Conservation (phyloP, 2,797 vertebrate genomes). For the Chromis chromis region DNA sequence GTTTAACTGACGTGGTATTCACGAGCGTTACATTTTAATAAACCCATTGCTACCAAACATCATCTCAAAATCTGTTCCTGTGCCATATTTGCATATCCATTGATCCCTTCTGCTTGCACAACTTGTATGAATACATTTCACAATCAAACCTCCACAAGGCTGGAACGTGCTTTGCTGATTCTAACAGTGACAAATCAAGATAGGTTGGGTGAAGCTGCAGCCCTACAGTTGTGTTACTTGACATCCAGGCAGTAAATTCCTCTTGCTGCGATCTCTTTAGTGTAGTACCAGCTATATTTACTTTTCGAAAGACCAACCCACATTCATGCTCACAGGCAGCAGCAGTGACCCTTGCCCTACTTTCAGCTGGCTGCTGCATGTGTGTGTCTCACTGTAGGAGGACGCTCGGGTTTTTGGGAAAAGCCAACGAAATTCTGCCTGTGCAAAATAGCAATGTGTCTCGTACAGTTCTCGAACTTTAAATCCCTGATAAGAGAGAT, state of each 20-base stretch:
- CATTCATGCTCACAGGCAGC: constrained; percentile 70
- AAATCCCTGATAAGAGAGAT: neutral
- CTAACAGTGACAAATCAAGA: neutral
- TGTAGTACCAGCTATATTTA: constrained; percentile 76
- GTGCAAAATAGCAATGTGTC: neutral
- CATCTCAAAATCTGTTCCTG: neutral
- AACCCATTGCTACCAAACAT: neutral
- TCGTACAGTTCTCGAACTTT: neutral
- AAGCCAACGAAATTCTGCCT: constrained; percentile 11
- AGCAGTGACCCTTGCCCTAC: constrained; percentile 82
- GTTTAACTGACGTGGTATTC: neutral
- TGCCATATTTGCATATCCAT: neutral
- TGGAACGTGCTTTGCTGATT: constrained; percentile 11
- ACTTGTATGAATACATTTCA: neutral
- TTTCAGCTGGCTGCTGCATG: constrained; percentile 61
- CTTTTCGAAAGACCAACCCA: constrained; percentile 69
- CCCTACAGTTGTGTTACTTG: neutral
- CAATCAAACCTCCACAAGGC: constrained; percentile 10
- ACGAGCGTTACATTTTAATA: constrained; percentile 1
- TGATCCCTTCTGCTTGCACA: constrained; percentile 15
- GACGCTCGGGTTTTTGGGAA: constrained; percentile 32
- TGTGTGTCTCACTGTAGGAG: constrained; percentile 24
- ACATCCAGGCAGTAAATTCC: constrained; percentile 26
- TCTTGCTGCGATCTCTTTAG: constrained; percentile 28
- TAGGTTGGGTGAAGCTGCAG: neutral